phyloP scores from a whole-genome alignment of 2,888 invertebrate species.

The Melolontha melolontha region DNA sequence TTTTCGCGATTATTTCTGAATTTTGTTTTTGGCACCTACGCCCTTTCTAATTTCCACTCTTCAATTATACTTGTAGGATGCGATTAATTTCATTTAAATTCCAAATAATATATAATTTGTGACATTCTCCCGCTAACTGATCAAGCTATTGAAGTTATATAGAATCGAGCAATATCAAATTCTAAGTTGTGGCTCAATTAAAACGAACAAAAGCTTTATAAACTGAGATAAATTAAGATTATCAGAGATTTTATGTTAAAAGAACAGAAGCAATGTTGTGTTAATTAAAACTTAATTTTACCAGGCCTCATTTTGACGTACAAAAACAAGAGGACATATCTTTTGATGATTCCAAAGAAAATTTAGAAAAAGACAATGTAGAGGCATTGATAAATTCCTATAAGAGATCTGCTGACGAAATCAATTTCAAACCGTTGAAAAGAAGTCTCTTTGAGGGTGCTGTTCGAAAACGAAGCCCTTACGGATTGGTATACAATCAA shows the following conservation, averaged over 20 bases:
- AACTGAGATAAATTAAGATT: neutral
- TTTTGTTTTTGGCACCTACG: too few relatives aligned
- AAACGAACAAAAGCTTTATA: too few relatives aligned
- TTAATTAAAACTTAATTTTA: neutral
- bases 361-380: constrained; percentile 21
- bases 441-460: constrained; percentile 26
- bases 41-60: too few relatives aligned
- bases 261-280: neutral
- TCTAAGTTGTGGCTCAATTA: too few relatives aligned
- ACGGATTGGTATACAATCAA: constrained; percentile 53
- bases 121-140: too few relatives aligned
- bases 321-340: constrained; percentile 30
- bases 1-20: too few relatives aligned
- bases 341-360: constrained; percentile 30
- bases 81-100: too few relatives aligned
- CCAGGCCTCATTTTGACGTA: constrained; percentile 33
- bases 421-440: constrained; percentile 20
- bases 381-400: constrained; percentile 34
- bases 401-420: constrained; percentile 40
- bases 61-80: too few relatives aligned
- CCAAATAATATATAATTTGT: too few relatives aligned
- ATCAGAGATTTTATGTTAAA: neutral
- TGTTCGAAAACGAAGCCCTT: constrained; percentile 46
- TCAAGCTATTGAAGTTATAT: too few relatives aligned
- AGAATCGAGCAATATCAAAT: too few relatives aligned